Evolutionary conservation across 2,113 vertebrate genomes (phyloP).

Genomic region (Plecotus auritus): DNA sequence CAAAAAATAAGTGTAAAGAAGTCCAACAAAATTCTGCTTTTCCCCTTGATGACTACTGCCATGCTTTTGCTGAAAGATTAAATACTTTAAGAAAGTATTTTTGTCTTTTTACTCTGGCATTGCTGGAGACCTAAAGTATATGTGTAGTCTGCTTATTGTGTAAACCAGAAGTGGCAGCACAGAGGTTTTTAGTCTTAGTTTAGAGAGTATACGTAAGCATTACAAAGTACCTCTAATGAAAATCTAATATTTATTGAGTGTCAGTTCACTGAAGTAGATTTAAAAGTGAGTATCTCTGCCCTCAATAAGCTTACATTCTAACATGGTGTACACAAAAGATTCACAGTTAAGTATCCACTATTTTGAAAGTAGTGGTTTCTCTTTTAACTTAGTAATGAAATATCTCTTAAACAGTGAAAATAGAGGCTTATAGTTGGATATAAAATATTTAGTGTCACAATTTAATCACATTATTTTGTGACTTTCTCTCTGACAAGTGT

Average conservation of each 20-base stretch:
- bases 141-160: not conserved
- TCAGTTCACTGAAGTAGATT: slow-evolving; percentile 3
- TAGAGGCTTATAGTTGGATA: slow-evolving; percentile 17
- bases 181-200: slow-evolving; percentile 16
- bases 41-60: not conserved
- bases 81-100: not conserved
- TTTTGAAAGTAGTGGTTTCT: slow-evolving; percentile 7
- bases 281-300: not conserved
- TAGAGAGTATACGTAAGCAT: not conserved
- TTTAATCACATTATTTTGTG: not conserved
- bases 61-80: slow-evolving; percentile 35
- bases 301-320: slow-evolving; percentile 9
- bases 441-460: slow-evolving; percentile 8
- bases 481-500: slow-evolving; percentile 33
- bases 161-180: slow-evolving; percentile 15
- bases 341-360: slow-evolving; percentile 1
- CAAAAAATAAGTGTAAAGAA: not conserved
- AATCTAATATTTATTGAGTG: slow-evolving; percentile 19
- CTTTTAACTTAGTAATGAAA: slow-evolving; percentile 15
- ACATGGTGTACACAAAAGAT: not conserved
- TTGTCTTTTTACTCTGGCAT: not conserved
- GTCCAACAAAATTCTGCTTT: not conserved
- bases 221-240: not conserved
- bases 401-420: slow-evolving; percentile 3
- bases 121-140: not conserved